Evolutionary conservation across 2,888 invertebrate genomes (phyloP), one percentile per base, ranked within the genome.

Genomic region (Seladonia tumulorum): DNA sequence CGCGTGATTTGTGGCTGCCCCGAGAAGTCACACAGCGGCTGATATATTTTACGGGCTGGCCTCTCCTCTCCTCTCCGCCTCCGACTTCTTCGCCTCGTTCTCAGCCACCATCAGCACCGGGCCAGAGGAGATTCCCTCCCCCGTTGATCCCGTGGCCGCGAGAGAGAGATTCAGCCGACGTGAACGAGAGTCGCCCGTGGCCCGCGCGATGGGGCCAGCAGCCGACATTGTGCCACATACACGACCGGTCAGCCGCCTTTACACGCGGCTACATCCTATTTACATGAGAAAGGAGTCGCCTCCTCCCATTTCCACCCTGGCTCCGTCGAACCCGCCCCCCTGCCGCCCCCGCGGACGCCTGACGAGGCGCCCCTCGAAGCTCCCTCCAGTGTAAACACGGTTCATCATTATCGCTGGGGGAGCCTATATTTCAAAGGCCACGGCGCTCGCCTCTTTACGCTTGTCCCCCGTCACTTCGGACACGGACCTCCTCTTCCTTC

Each of bases 41-140:
- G 95, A 95, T 95, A 95, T 95, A 95, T 95, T 95, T 95, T 94
- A 95, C 94, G 94, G 94, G 92, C 94, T 93, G 91, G 90, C 92
- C 88, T 91, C 92, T 87, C 92, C 88, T 91, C 92, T 87, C 87
- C 89, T 88, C 75, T 79, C 72, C 83, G 39, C 68, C 77, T 42
- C 57, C 75, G 70, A n/a, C 79, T 80, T 80, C 87, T 72, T 79
- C 68, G 77, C 79, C 71, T 60, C 74, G 73, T 71, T 79, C 82
- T 68, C 76, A 60, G 57, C 81, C 83, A 82, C 76, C 81, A 70
- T 75, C 85, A 73, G 86, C 68, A 68, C 80, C 79, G 75, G 75
- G 53, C 79, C n/a, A n/a, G n/a, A 57, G 57, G 57, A 60, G 89
- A 91, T 87, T 76, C 63, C 25, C 71, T 57, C 49, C 29, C 18